phyloP scores from a whole-genome alignment of 2,797 vertebrate genomes.

The Loriculus beryllinus region DNA sequence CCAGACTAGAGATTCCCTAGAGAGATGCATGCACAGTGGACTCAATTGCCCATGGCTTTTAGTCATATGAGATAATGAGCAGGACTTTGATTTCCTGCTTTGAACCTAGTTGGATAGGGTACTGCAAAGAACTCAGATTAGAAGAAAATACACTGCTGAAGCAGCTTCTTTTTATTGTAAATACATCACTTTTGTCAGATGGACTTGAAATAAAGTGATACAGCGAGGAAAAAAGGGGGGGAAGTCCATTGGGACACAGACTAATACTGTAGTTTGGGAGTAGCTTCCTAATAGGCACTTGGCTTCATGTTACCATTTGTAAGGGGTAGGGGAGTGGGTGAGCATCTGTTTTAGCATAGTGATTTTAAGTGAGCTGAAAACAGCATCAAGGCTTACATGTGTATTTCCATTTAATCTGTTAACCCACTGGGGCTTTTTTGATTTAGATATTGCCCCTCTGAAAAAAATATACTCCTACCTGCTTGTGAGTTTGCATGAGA shows the following conservation, averaged over 20 bases:
- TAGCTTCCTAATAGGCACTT: neutral
- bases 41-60: neutral
- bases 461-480: neutral
- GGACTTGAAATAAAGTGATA: neutral
- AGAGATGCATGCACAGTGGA: accelerated
- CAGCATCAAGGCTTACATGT: neutral
- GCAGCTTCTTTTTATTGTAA: neutral
- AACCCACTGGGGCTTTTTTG: neutral
- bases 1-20: neutral
- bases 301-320: neutral
- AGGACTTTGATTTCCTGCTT: neutral
- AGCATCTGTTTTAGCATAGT: neutral
- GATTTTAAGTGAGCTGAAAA: neutral
- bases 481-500: neutral
- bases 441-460: neutral
- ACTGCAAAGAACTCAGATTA: neutral
- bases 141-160: neutral
- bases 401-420: neutral
- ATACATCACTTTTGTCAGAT: neutral
- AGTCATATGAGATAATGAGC: neutral
- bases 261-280: neutral
- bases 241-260: neutral
- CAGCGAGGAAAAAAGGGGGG: neutral
- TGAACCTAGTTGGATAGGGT: neutral
- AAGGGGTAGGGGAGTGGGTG: neutral